Base-by-base conservation (phyloP, 2,888 invertebrate species). In the Lepidochitona cinerea region DNA sequence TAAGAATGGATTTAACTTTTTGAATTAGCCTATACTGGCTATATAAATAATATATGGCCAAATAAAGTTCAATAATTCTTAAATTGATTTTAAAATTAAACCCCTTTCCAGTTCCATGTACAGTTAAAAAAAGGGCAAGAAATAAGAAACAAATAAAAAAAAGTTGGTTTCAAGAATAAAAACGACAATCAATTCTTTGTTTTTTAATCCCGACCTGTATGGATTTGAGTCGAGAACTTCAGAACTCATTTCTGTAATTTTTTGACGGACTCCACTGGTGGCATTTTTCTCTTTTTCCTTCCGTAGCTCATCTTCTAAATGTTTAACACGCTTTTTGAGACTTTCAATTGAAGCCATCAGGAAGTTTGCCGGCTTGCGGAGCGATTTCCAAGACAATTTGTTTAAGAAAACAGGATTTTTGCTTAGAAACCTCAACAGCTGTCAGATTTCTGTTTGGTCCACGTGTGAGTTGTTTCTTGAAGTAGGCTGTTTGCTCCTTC, bases 191-290 rank as follows among this genome's bases (percentile, higher is more conserved):
- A n/a, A n/a, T n/a, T n/a, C n/a, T n/a, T n/a, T n/a, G n/a, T n/a
- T n/a, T n/a, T n/a, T n/a, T n/a, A n/a, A n/a, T n/a, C n/a, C n/a
- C n/a, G n/a, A 96, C 96, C 96, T 96, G 93, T 99, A 99, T 0
- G 99, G 99, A 93, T 99, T 99, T 0, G 97, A 95, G 92, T 99
- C 99, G 14, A 97, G 95, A 12, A 99, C 99, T 93, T 98, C 97
- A 0, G 96, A 94, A 59, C 97, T 97, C 96, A 99, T 98, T 85
- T 94, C 93, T 29, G 93, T 92, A 84, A 97, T 97, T 92, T 95
- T 96, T 82, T 93, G 92, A 72, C 97, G 82, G 14, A 73, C 75
- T 0, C 92, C 67, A 70, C 71, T 52, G 70, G 64, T 76, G 71
- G 74, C 67, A 69, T 73, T 75, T 66, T 75, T 70, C 59, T n/a